Conservation (phyloP, 2,888 invertebrate genomes). For the Leptinotarsa peninsularis region DNA sequence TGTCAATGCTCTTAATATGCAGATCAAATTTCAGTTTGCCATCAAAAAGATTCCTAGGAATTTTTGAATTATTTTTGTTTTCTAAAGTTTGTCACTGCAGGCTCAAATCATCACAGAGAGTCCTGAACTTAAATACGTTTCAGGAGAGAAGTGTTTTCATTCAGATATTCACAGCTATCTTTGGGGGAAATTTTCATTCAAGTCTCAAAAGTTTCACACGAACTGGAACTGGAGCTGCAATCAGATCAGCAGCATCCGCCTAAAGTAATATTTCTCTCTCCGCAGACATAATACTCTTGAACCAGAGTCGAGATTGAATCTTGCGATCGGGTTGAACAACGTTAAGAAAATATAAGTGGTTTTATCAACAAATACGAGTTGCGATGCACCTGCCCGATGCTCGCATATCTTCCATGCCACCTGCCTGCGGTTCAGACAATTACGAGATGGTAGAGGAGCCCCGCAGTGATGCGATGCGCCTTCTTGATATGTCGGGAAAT, state of each 20-base stretch:
- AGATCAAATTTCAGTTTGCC: too few relatives aligned
- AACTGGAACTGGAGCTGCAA: too few relatives aligned
- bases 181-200: too few relatives aligned
- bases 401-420: slow-evolving; percentile 14
- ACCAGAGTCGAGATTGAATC: slow-evolving; percentile 12
- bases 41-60: too few relatives aligned
- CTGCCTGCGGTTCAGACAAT: slow-evolving; percentile 26
- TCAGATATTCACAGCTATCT: too few relatives aligned
- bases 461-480: slow-evolving; percentile 19
- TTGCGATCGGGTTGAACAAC: background rate
- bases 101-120: too few relatives aligned
- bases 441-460: slow-evolving; percentile 15
- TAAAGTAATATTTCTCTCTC: background rate
- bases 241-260: background rate
- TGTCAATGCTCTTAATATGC: too few relatives aligned
- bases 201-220: too few relatives aligned
- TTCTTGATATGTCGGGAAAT: slow-evolving; percentile 24
- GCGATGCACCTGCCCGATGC: slow-evolving; percentile 20
- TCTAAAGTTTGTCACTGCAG: too few relatives aligned
- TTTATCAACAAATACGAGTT: slow-evolving; percentile 25
- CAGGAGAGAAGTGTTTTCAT: too few relatives aligned
- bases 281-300: slow-evolving; percentile 2
- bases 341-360: slow-evolving; percentile 25
- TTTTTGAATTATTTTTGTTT: too few relatives aligned
- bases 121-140: too few relatives aligned